phyloP scores from a whole-genome alignment of 2,797 vertebrate species.

The Sebastiscus tertius region DNA sequence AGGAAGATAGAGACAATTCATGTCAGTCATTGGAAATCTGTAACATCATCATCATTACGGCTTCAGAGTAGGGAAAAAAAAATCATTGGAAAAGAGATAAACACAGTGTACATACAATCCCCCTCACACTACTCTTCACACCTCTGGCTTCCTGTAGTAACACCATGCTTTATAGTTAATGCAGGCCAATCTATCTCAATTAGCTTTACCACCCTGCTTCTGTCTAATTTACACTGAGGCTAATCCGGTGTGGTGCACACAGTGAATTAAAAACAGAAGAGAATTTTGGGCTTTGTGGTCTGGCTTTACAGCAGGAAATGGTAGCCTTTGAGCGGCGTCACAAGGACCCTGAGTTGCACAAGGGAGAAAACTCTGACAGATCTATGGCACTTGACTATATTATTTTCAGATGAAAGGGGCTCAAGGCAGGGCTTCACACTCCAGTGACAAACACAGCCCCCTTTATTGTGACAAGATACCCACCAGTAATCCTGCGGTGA shows the following conservation, averaged over 20 bases:
- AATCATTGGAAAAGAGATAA: not conserved
- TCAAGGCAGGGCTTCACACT: conserved; percentile 50
- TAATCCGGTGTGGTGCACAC: conserved; percentile 24
- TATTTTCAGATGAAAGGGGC: conserved; percentile 55
- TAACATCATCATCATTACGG: conserved; percentile 11
- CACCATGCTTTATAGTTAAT: conserved; percentile 23
- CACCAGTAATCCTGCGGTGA: conserved; percentile 57
- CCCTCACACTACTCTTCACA: not conserved
- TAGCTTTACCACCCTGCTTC: conserved; percentile 15
- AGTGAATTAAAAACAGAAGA: conserved; percentile 30
- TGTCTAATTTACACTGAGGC: conserved; percentile 19
- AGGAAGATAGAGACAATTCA: not conserved
- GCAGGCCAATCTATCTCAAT: conserved; percentile 9
- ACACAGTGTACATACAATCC: not conserved
- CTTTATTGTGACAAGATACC: conserved; percentile 67
- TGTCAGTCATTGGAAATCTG: conserved; percentile 13
- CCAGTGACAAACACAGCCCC: conserved; percentile 60
- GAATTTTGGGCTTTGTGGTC: conserved; percentile 47
- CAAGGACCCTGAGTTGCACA: conserved; percentile 57
- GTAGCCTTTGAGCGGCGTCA: conserved; percentile 41
- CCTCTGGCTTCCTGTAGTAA: conserved; percentile 43
- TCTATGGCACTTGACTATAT: conserved; percentile 39
- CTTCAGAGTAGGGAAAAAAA: not conserved
- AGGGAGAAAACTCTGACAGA: conserved; percentile 41
- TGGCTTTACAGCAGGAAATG: conserved; percentile 44